phyloP scores from a whole-genome alignment of 2,797 vertebrate genomes.

The Sternotherus odoratus region DNA sequence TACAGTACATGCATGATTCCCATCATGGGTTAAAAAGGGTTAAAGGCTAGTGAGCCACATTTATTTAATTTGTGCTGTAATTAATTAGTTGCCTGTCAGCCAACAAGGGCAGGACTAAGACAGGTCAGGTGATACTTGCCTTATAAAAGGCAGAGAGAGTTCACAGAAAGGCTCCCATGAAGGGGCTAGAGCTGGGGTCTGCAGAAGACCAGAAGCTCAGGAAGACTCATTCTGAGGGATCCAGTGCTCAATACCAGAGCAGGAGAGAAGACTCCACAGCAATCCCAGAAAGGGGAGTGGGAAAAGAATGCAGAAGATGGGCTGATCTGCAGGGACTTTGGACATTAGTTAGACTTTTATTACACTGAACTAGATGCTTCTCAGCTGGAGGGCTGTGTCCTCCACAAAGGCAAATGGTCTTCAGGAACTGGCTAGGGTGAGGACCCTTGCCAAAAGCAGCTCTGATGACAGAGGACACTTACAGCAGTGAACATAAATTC shows the following conservation, averaged over 20 bases:
- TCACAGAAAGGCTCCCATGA: not conserved
- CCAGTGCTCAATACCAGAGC: not conserved
- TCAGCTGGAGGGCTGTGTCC: not conserved
- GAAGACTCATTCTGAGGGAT: not conserved
- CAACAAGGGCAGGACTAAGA: not conserved
- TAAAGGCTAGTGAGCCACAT: not conserved
- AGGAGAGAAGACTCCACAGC: not conserved
- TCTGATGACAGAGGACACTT: not conserved
- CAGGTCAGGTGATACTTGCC: not conserved
- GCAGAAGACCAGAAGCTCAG: not conserved
- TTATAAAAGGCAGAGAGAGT: not conserved
- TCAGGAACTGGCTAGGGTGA: no score
- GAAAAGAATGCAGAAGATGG: not conserved
- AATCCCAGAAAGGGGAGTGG: not conserved
- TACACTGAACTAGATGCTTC: not conserved
- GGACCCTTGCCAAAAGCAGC: not conserved
- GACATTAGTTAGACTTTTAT: not conserved
- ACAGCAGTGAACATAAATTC: not conserved
- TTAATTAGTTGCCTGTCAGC: not conserved
- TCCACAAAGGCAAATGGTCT: not conserved
- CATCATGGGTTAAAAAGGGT: not conserved
- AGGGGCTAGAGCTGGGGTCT: not conserved
- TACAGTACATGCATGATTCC: not conserved
- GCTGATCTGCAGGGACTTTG: not conserved
- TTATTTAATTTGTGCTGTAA: not conserved